These are phyloP conservation scores for Galeopterus variegatus DNA, from an alignment of 2,113 vertebrate genomes.

Conservation along the genomic window DNA sequence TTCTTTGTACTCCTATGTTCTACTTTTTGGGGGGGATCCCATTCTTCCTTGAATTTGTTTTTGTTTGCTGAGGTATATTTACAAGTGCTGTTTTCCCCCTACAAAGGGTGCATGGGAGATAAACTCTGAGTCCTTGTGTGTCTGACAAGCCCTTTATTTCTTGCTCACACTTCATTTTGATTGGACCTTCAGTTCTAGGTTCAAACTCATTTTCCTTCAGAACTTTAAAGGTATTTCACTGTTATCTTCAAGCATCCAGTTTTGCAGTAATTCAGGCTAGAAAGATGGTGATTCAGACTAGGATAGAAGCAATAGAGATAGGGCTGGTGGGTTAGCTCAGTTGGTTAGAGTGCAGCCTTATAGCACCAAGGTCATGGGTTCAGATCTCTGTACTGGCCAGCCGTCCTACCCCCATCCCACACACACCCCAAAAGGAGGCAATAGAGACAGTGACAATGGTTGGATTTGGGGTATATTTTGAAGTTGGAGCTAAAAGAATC, in stretches of 20 bases:
- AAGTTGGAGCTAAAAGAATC: slow-evolving; percentile 33
- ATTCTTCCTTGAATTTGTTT: not conserved
- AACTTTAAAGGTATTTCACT: slow-evolving; percentile 29
- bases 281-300: not conserved
- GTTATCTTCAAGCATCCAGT: not conserved
- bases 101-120: not conserved
- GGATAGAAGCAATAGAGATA: not conserved
- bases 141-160: not conserved
- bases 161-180: not conserved
- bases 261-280: not conserved
- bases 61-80: slow-evolving; percentile 1
- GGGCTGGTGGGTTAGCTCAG: no score
- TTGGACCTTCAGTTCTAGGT: not conserved
- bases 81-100: not conserved
- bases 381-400: no score
- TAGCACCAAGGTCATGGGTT: no score
- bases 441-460: not conserved
- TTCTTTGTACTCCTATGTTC: not conserved
- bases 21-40: not conserved
- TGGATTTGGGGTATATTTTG: slow-evolving; percentile 22
- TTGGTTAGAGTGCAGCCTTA: no score
- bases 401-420: no score
- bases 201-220: slow-evolving; percentile 38
- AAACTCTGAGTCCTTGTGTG: not conserved
- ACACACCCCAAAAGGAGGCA: not conserved